A percentile compares a stretch with the other conserved stretches of the same genome.
These are phyloP conservation scores for Arremon brunneinucha DNA, from an alignment of 2,797 vertebrate species.

Conservation along the genomic window DNA sequence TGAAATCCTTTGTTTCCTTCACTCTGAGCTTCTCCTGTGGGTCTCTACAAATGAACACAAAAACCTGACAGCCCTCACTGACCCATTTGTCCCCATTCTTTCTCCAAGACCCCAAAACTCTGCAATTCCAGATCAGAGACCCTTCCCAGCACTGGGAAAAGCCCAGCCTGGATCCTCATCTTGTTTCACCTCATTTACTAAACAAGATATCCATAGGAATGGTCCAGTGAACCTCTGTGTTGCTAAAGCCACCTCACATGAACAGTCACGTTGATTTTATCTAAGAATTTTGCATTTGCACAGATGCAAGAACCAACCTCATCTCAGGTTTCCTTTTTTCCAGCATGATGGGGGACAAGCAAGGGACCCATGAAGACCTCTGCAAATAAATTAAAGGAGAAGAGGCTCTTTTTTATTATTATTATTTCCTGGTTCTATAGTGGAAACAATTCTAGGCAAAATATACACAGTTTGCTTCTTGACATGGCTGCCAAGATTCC, in stretches of 20 bases:
- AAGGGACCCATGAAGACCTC: not conserved
- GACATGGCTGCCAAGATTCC: slow-evolving; percentile 37
- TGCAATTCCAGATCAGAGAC: not conserved
- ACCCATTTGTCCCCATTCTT: not conserved
- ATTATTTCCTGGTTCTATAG: not conserved
- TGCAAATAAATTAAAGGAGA: slow-evolving; percentile 8
- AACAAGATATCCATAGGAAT: not conserved
- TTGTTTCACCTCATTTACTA: not conserved
- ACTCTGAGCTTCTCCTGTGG: not conserved
- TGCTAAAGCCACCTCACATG: not conserved
- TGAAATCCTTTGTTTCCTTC: slow-evolving; percentile 23
- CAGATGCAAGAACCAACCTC: not conserved
- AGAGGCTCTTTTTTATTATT: not conserved
- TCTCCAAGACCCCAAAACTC: not conserved
- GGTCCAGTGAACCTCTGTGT: not conserved
- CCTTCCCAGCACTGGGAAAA: not conserved
- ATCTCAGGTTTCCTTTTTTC: not conserved
- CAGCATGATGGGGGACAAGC: not conserved
- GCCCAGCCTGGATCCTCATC: not conserved
- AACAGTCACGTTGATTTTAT: not conserved
- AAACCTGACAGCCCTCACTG: not conserved
- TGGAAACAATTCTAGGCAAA: slow-evolving; percentile 33
- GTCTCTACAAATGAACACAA: not conserved
- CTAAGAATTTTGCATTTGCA: not conserved
- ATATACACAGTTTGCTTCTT: slow-evolving; percentile 22